phyloP scores from a whole-genome alignment of 2,888 invertebrate genomes.

The Lutraria lutraria region DNA sequence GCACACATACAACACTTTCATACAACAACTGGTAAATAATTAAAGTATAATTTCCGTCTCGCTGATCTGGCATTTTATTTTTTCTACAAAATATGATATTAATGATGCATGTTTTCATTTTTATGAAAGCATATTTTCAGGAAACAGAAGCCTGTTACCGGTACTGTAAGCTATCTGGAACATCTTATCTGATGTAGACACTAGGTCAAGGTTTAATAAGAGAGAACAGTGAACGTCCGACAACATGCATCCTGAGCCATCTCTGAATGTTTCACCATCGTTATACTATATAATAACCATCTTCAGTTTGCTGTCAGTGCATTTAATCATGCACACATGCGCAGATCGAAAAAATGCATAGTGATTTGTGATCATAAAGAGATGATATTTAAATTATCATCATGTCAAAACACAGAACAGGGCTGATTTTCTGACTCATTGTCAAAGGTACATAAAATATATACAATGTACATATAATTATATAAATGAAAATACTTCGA shows the following conservation, averaged over 20 bases:
- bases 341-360: not conserved
- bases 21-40: not conserved
- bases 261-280: not conserved
- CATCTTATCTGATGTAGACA: not conserved
- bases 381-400: too few species aligned
- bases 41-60: not conserved
- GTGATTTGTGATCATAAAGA: too few species aligned
- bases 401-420: too few species aligned
- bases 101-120: not conserved
- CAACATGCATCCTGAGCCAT: not conserved
- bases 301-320: not conserved
- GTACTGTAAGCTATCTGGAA: not conserved
- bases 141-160: not conserved
- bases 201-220: not conserved
- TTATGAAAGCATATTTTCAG: not conserved
- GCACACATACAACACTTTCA: not conserved
- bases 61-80: not conserved
- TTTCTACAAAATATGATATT: not conserved
- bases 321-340: not conserved
- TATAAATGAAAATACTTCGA: too few species aligned
- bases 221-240: slow-evolving; percentile 1
- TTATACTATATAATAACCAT: not conserved
- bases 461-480: too few species aligned
- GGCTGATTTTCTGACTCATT: too few species aligned
- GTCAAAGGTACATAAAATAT: too few species aligned